Conservation (phyloP, 2,113 vertebrate species). For the Dissostichus mawsoni region DNA sequence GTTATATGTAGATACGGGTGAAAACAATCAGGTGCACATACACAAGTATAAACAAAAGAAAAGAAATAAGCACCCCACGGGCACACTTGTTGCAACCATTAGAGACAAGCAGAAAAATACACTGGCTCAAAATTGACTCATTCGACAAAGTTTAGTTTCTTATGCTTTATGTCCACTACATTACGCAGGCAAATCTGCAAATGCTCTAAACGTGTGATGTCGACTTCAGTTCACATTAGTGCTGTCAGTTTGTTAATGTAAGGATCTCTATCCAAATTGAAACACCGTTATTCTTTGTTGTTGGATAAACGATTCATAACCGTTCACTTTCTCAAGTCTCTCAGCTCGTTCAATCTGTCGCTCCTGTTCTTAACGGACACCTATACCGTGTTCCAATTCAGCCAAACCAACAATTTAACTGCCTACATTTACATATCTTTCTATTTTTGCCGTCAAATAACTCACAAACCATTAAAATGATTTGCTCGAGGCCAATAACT, state of each 20-base stretch:
- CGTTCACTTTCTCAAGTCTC: no score
- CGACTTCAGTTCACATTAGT: neutral
- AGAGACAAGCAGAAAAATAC: neutral
- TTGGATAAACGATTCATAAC: no score
- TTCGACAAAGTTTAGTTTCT: neutral
- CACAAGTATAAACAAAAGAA: slow-evolving; percentile 5
- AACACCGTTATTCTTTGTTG: no score
- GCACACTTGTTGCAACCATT: neutral
- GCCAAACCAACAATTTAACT: neutral
- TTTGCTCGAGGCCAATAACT: neutral
- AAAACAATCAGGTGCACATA: slow-evolving; percentile 48
- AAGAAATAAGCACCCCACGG: slow-evolving; percentile 30
- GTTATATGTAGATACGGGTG: slow-evolving; percentile 63
- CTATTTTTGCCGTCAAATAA: slow-evolving; percentile 1
- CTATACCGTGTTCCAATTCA: neutral
- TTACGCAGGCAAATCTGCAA: neutral
- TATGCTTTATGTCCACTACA: neutral
- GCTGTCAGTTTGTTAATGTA: no score
- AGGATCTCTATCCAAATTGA: no score
- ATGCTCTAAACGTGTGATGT: neutral
- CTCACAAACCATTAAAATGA: neutral
- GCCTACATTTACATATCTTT: neutral
- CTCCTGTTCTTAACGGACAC: neutral
- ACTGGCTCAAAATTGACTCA: neutral
- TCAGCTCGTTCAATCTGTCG: slow-evolving; percentile 5